Evolutionary conservation across 2,113 vertebrate species (phyloP), one percentile per base, ranked within the genome.

Genomic region (Odontophorus gujanensis): DNA sequence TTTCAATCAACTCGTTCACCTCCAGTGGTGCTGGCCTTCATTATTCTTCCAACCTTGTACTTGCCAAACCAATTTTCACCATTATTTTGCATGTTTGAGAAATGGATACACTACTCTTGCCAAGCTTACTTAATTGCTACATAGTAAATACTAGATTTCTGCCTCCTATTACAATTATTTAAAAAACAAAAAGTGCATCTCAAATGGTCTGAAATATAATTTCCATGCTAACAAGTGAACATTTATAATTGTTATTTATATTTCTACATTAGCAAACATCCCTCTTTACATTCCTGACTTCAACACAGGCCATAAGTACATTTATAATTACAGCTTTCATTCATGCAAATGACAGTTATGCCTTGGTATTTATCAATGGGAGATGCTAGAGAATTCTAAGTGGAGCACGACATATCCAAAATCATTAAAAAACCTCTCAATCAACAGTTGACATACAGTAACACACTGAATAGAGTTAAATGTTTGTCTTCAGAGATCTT

Each of bases 241-340:
- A 30, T 50, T 51, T 81, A n/a, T 66, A 84, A 53, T 55, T 18
- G 47, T 93, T 90, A 86, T 87, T 96, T 88, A 55, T 76, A 74
- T 66, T 90, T 82, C 81, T 43, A 22, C 77, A 80, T 94, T 90
- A 93, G 80, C 67, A 89, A 82, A 87, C 26, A 25, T 20, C 13
- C 65, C 68, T 72, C 78, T 91, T 68, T 73, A 71, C 63, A 55
- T 58, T 96, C 55, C 50, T 87, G 77, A 89, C 76, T 96, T 86
- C 69, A 86, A 51, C 58, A 71, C 18, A 58, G 65, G 43, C 51
- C 67, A n/a, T 53, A 82, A 95, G 89, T 81, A 92, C 87, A 58
- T 90, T 95, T 94, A 66, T 95, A 94, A 93, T 95, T 94, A 91
- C 89, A 92, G 91, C 77, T 94, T 84, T 83, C 83, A 77, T 82